phyloP scores from a whole-genome alignment of 2,888 invertebrate genomes.

The Brenthis hecate region DNA sequence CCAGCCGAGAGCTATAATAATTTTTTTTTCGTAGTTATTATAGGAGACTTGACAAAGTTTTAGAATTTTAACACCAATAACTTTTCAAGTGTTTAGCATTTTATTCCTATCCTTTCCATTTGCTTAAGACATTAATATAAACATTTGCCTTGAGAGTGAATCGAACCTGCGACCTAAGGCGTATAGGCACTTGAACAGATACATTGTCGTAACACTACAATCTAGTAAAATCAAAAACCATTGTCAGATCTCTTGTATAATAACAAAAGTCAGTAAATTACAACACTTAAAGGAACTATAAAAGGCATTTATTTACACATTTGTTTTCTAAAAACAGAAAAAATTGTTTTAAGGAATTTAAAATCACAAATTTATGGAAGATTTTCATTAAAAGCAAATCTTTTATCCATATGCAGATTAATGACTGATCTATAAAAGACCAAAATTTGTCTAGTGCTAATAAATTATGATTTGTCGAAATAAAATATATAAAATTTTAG shows the following conservation, averaged over 20 bases:
- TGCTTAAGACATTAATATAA: slow-evolving; percentile 1
- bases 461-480: neutral
- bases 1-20: neutral
- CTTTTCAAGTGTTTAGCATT: neutral
- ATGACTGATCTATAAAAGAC: neutral
- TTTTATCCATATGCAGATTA: neutral
- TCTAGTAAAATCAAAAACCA: slow-evolving; percentile 10
- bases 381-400: neutral
- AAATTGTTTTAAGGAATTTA: neutral
- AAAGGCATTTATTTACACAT: slow-evolving; percentile 7
- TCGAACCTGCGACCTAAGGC: slow-evolving; percentile 18
- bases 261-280: slow-evolving; percentile 7
- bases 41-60: slow-evolving; percentile 14
- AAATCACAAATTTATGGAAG: slow-evolving; percentile 7
- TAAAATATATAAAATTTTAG: neutral
- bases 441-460: neutral
- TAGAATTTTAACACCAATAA: slow-evolving; percentile 9
- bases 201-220: neutral
- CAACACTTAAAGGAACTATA: slow-evolving; percentile 19
- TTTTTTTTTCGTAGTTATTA: neutral
- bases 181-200: slow-evolving; percentile 17
- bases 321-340: neutral
- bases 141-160: slow-evolving; percentile 8
- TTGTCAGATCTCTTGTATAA: slow-evolving; percentile 9
- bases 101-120: neutral